Base-by-base conservation (phyloP, 2,113 vertebrate genomes). In the Hemichromis elongatus region DNA sequence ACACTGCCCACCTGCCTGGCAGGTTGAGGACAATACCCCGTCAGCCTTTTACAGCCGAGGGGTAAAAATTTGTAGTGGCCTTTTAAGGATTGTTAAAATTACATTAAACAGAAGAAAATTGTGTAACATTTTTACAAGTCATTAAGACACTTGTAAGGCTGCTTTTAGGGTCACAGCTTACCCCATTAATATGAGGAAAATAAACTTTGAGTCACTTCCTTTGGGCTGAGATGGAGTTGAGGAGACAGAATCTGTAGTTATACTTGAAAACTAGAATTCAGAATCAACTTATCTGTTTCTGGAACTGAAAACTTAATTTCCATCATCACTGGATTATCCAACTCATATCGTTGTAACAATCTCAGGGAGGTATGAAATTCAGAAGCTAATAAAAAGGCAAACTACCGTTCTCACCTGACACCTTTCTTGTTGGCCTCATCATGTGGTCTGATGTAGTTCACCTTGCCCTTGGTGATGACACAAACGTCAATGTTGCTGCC, bases 401-500 rank as follows among this genome's bases (percentile, higher is more conserved):
- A 5, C 40, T 24, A 53, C 35, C 6, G 3, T 53, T 53, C 90
- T 92, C 5, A 99, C 99, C 98, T 97, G 37, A 97, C 96, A 0
- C 99, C 99, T 93, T 99, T 99, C 89, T 96, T 98, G 96, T 98
- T 99, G 90, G 98, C 97, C 88, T 97, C 94, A 0, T 98, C 97
- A 0, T 97, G 97, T 0, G 98, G 98, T 3, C 98, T 96, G 30
- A 99, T 94, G 79, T 99, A 99, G 59, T 99, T 98, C 95, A 99
- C 85, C 79, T 97, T 98, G 90, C 35, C 96, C 92, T 98, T 99
- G 91, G 96, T 98, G 88, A 99, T 99, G 18, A 99, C 98, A 0
- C 98, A 99, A 66, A 99, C 91, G 83, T 99, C 98, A 0, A 99
- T 97, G 94, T 99, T 99, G 86, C 98, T 99, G 88, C 99, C 99